Base-by-base conservation (phyloP, 2,888 invertebrate species). In the Thyatira batis region DNA sequence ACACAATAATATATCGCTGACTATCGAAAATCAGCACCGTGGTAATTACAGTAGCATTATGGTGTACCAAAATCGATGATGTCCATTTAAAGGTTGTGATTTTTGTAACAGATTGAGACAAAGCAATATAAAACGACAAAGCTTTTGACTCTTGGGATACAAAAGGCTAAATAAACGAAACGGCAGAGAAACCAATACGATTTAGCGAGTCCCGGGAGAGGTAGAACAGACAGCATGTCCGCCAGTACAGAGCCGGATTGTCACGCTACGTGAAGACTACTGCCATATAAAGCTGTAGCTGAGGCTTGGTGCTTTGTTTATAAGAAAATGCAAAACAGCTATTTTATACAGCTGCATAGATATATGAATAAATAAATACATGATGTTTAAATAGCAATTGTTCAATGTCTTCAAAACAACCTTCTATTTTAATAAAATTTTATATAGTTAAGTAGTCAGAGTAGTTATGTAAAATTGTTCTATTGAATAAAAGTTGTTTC, bases 161-260 rank as follows among this genome's bases (percentile, higher is more conserved):
- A 63, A 79, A 79, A 73, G 75, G 77, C 62, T 68, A 79, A 78
- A 78, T 74, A 80, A 83, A 85, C 75, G 78, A 76, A 81, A 73
- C 69, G 72, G 70, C 69, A 78, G 76, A 75, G 81, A 79, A 84
- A 84, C 82, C 84, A 82, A 86, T 84, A 83, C 84, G 85, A 85
- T 87, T 85, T 84, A 84, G 82, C 78, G 67, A 65, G 75, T 82
- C 87, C 85, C 87, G 67, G 69, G 82, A 78, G 81, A 71, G 71
- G 54, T 59, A 56, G n/a, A n/a, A n/a, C n/a, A n/a, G 61, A n/a
- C 39, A n/a, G 39, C 17, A 69, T 63, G 73, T 62, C 71, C 72
- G 77, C 73, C 71, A 73, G 67, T 60, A 61, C 59, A 60, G 59
- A 51, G 67, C 67, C 69, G 78, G 72, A 84, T 84, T 88, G 86